Base-by-base conservation (phyloP, 1,140 invertebrate genomes). In the Tetramorium parvispinum region DNA sequence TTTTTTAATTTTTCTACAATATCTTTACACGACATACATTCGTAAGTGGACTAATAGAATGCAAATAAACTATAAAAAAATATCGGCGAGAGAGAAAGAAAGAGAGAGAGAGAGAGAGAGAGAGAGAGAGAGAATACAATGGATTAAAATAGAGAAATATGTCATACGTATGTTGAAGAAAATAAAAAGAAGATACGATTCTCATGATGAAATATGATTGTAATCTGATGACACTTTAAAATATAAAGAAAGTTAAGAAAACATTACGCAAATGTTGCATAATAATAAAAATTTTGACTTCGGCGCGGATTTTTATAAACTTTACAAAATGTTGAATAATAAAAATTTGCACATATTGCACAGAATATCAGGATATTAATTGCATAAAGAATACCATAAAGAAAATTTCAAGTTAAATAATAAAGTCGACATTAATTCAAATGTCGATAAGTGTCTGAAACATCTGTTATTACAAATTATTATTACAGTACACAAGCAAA, bases 1-100 rank as follows among this genome's bases (percentile, higher is more conserved):
- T 37, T 73, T 40, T 46, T 27, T n/a, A 43, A 37, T 49, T 83
- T 83, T 83, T 83, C 68, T 83, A 83, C 53, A 16, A 49, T 75
- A 46, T 59, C 37, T 49, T 61, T 73, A 73, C 11, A 71, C 6
- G n/a, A 49, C 27, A 0, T 65, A 8, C 49, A 53, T 51, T 66
- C 63, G 37, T 57, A 55, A 55, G n/a, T 73, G 8, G n/a, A 71
- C 3, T 73, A 46, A 57, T 27, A 32, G n/a, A 71, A 32, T 43
- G 18, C 10, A 7, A 24, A 21, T 49, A 37, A 71, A 83, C 4
- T 73, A 16, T 73, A 46, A 46, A 57, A 21, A 61, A 32, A 3
- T 82, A 46, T 11, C 21, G 24, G 10, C 11, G 11, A n/a, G 37
- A 32, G 21, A 83, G 27, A 61, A 37, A 32, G 32, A 32, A 0